Conservation (phyloP, 2,113 vertebrate genomes). For the Chloropsis cyanopogon region DNA sequence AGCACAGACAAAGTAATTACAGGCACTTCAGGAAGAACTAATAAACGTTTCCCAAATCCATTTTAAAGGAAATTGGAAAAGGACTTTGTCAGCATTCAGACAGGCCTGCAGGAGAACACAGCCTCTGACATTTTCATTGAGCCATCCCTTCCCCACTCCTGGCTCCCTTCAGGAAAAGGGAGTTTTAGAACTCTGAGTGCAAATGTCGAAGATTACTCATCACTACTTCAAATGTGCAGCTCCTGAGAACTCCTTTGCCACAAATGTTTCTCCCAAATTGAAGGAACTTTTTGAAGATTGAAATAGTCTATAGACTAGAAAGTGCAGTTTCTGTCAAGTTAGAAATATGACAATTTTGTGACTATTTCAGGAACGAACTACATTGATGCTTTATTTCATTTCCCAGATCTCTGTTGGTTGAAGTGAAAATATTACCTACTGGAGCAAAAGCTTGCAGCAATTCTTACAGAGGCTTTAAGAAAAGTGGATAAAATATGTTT, state of each 20-base stretch:
- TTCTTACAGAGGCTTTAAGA: background rate
- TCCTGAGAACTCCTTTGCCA: background rate
- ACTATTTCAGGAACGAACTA: background rate
- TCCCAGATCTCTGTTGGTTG: background rate
- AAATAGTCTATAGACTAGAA: background rate
- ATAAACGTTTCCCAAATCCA: background rate
- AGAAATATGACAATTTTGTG: background rate
- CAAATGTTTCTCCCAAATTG: background rate
- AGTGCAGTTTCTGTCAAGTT: background rate
- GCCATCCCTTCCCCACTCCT: background rate
- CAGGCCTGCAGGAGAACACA: background rate
- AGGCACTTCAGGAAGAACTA: conserved; percentile 38
- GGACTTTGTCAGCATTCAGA: background rate
- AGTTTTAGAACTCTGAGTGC: background rate
- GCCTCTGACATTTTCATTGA: background rate
- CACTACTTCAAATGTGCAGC: background rate
- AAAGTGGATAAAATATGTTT: background rate
- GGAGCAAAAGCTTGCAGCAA: background rate
- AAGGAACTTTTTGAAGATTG: background rate
- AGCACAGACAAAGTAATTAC: conserved; percentile 35
- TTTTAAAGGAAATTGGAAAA: conserved; percentile 17
- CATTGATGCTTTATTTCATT: background rate
- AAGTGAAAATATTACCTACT: background rate
- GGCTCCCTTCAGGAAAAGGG: background rate
- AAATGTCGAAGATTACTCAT: background rate